phyloP scores from a whole-genome alignment of 2,888 invertebrate species.

The Drosophila pseudotakahashii region DNA sequence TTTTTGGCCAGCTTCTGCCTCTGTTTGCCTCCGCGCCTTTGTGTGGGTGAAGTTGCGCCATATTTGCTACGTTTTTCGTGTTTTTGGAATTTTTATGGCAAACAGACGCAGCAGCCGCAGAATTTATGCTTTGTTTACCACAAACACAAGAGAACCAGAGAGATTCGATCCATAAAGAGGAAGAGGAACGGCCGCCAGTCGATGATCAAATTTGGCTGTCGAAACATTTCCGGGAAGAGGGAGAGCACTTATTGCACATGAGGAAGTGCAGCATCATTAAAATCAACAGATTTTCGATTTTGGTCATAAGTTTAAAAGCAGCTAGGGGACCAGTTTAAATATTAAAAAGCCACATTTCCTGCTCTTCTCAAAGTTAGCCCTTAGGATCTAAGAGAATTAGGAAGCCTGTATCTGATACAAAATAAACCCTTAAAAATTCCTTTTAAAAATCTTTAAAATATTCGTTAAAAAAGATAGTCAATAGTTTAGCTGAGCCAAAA shows the following conservation, averaged over 20 bases:
- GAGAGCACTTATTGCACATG: not conserved
- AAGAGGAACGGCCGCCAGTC: conserved; percentile 44
- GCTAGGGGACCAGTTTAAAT: conserved; percentile 2
- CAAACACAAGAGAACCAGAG: conserved; percentile 17
- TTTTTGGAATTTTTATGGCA: conserved; percentile 64
- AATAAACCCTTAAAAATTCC: too few relatives aligned
- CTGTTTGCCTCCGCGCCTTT: conserved; percentile 19
- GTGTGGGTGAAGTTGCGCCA: conserved; percentile 63
- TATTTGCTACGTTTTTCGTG: conserved; percentile 37
- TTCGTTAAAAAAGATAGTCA: too few relatives aligned
- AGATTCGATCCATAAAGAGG: conserved; percentile 17
- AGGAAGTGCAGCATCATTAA: conserved; percentile 54
- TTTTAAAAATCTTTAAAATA: too few relatives aligned
- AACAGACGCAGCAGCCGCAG: conserved; percentile 48
- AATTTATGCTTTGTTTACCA: conserved; percentile 70
- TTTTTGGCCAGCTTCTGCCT: conserved; percentile 59
- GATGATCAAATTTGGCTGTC: conserved; percentile 48
- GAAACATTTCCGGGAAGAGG: conserved; percentile 61
- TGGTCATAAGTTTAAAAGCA: conserved; percentile 8
- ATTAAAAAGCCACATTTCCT: conserved; percentile 9
- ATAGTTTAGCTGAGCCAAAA: too few relatives aligned
- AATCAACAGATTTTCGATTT: conserved; percentile 11
- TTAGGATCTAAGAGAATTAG: not conserved
- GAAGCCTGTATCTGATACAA: not conserved
- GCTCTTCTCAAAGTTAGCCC: not conserved